Conservation (phyloP, 2,888 invertebrate genomes). For the Asteroscopus sphinx region DNA sequence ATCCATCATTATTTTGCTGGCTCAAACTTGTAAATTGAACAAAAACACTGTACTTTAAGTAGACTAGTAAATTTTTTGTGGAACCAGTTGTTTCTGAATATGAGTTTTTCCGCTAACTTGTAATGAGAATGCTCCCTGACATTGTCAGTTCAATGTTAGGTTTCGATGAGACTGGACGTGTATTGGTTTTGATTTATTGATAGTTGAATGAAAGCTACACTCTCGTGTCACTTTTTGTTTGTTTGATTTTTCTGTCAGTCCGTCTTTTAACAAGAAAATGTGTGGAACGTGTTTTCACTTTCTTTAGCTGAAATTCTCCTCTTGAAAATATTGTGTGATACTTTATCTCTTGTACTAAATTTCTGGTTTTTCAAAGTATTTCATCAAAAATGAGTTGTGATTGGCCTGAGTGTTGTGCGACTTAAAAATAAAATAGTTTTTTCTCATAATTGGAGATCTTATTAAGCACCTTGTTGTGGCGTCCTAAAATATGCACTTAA, state of each 20-base stretch:
- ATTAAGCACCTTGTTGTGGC: no score
- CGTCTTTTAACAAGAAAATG: no score
- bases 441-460: no score
- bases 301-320: no score
- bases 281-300: no score
- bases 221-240: conserved; percentile 1
- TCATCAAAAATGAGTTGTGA: conserved; percentile 6
- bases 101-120: conserved; percentile 10
- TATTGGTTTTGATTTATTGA: conserved; percentile 35
- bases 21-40: no score
- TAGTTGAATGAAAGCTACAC: conserved; percentile 43
- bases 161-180: conserved; percentile 35
- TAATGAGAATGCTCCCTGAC: conserved; percentile 23
- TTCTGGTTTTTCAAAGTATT: background rate
- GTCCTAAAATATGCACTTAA: no score
- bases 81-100: conserved; percentile 35
- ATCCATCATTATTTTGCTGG: no score
- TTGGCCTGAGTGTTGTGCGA: background rate
- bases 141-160: conserved; percentile 28
- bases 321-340: background rate
- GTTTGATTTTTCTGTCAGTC: background rate
- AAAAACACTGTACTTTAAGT: no score
- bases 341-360: background rate
- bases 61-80: background rate
- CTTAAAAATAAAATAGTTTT: no score